Conservation (phyloP, 2,113 vertebrate genomes). For the Abramis brama region DNA sequence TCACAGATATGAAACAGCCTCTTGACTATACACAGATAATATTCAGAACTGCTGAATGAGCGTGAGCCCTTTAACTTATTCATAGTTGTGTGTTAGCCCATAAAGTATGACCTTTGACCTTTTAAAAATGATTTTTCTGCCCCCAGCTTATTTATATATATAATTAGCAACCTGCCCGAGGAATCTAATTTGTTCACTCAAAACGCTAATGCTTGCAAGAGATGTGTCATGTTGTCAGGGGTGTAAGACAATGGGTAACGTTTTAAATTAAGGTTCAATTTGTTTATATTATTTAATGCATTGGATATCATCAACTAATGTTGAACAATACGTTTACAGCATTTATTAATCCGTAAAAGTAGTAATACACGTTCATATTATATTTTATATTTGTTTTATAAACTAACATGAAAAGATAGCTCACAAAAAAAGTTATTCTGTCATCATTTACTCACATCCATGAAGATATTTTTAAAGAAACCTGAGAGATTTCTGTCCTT, state of each 20-base stretch:
- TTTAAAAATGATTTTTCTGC: constrained; percentile 20
- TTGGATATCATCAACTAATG: background rate
- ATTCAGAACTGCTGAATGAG: constrained; percentile 30
- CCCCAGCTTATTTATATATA: constrained; percentile 58
- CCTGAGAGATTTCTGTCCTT: background rate
- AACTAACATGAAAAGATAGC: background rate
- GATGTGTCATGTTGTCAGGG: background rate
- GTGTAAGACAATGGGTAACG: background rate
- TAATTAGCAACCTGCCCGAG: constrained; percentile 59
- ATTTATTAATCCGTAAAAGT: background rate
- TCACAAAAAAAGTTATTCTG: background rate
- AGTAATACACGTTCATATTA: no score
- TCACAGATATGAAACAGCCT: constrained; percentile 41
- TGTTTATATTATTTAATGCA: background rate
- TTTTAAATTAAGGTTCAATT: background rate
- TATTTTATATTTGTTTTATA: background rate
- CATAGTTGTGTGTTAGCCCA: constrained; percentile 63
- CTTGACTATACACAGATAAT: background rate
- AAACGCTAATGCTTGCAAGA: constrained; percentile 3
- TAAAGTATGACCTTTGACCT: constrained; percentile 67
- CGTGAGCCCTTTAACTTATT: constrained; percentile 68
- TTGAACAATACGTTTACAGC: background rate
- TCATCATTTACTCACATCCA: background rate
- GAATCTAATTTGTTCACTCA: constrained; percentile 25
- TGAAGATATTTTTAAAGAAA: background rate